Conservation (phyloP, 2,888 invertebrate genomes). For the Brachyopa scutellaris region DNA sequence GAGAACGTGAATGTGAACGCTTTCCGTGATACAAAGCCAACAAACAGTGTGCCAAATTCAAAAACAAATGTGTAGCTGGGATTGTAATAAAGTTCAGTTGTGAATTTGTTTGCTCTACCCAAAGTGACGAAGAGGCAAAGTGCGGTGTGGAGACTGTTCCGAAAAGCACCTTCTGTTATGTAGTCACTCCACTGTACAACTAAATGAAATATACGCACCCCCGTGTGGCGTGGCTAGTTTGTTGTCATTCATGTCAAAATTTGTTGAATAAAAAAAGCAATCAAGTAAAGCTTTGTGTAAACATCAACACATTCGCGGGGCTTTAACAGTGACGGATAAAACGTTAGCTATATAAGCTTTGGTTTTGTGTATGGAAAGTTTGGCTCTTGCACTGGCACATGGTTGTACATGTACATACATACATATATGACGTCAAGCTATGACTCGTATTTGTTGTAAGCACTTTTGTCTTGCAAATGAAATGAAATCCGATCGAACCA, state of each 20-base stretch:
- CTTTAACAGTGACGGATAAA: constrained; percentile 46
- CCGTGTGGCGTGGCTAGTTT: constrained; percentile 38
- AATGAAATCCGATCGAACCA: neutral
- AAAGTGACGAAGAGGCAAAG: too few species aligned
- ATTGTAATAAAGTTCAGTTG: constrained; percentile 42
- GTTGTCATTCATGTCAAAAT: constrained; percentile 51
- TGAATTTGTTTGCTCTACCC: too few species aligned
- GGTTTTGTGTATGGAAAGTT: neutral
- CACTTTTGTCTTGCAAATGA: neutral
- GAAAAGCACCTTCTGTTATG: constrained; percentile 43
- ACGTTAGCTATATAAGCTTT: too few species aligned
- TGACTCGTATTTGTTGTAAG: neutral
- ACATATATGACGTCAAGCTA: too few species aligned
- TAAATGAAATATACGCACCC: constrained; percentile 38
- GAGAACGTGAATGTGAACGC: constrained; percentile 23
- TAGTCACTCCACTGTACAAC: constrained; percentile 57
- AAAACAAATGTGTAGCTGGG: constrained; percentile 28
- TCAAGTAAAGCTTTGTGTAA: constrained; percentile 33
- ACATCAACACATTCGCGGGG: constrained; percentile 20
- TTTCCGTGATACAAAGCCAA: constrained; percentile 64
- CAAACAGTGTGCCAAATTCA: constrained; percentile 37
- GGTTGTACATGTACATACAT: too few species aligned
- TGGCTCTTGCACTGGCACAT: constrained; percentile 3
- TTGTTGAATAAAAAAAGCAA: constrained; percentile 10
- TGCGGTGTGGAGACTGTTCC: constrained; percentile 21